Percentiles rank a stretch among this genome's conserved stretches.
Evolutionary conservation across 2,888 invertebrate genomes (phyloP).

Genomic region (Dorcus parallelipipedus): DNA sequence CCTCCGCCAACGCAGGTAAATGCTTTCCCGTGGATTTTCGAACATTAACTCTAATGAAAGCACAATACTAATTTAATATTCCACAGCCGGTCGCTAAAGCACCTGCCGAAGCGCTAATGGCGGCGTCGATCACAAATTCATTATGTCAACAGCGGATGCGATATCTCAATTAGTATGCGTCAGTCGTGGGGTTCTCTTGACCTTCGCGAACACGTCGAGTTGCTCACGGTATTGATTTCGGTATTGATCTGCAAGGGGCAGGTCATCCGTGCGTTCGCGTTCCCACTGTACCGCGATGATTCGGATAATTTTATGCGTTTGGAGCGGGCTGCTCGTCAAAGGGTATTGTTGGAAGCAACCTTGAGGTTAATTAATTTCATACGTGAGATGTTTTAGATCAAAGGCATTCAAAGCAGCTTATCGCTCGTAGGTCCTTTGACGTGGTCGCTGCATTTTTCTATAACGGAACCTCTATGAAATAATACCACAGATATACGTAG

Average conservation of each 20-base stretch:
- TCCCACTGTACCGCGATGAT: not conserved
- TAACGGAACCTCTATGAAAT: too few species aligned
- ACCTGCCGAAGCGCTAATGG: conserved; percentile 37
- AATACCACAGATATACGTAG: too few species aligned
- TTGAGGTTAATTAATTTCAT: not conserved
- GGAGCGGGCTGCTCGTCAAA: not conserved
- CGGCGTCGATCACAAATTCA: conserved; percentile 38
- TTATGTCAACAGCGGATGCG: conserved; percentile 38
- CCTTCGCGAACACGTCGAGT: conserved; percentile 17
- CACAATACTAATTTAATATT: conserved; percentile 21
- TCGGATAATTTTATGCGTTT: not conserved
- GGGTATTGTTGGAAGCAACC: not conserved
- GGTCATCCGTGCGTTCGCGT: not conserved
- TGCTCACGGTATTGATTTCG: conserved; percentile 1
- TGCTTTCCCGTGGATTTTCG: not conserved
- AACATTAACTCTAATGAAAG: conserved; percentile 19
- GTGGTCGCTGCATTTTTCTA: too few species aligned
- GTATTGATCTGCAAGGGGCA: not conserved
- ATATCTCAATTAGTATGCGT: conserved; percentile 39
- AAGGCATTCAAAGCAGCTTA: too few species aligned
- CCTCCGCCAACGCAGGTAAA: too few species aligned
- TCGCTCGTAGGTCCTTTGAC: too few species aligned
- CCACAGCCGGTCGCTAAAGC: conserved; percentile 23
- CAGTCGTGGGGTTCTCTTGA: conserved; percentile 28
- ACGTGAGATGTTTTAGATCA: too few species aligned